phyloP scores from a whole-genome alignment of 2,113 vertebrate species.

The Centropus unirufus region DNA sequence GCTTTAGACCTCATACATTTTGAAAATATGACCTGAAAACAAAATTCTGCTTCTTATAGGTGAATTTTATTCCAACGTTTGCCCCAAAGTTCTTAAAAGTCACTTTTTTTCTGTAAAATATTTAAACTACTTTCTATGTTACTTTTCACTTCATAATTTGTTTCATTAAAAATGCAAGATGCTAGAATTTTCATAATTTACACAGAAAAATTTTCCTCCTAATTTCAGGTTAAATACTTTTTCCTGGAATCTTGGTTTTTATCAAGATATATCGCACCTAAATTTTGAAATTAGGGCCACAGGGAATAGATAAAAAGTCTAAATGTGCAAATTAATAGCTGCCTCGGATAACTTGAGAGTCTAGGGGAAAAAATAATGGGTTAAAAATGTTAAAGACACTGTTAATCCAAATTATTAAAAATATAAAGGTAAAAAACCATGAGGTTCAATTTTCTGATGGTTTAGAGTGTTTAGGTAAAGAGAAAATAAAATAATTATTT shows the following conservation, averaged over 20 bases:
- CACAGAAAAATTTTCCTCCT: background rate
- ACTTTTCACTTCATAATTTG: background rate
- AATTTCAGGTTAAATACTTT: background rate
- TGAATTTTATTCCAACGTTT: background rate
- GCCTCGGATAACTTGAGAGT: background rate
- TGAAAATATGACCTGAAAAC: constrained; percentile 70
- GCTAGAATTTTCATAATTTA: background rate
- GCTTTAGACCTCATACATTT: constrained; percentile 69
- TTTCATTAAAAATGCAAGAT: background rate
- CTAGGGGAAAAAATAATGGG: fast-evolving
- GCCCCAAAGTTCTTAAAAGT: background rate
- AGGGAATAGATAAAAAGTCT: background rate
- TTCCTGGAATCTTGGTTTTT: background rate
- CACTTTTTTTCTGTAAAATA: background rate
- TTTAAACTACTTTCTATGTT: background rate
- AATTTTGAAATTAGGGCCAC: background rate
- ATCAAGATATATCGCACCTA: background rate
- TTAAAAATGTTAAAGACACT: background rate
- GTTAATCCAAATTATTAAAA: background rate
- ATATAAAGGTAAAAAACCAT: background rate
- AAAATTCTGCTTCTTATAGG: constrained; percentile 9
- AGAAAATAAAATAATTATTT: background rate
- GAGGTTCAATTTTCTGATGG: background rate
- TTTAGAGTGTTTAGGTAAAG: background rate
- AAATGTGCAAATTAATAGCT: background rate